Evolutionary conservation across 2,888 invertebrate species (phyloP).

Genomic region (Onthophagus sagittarius): DNA sequence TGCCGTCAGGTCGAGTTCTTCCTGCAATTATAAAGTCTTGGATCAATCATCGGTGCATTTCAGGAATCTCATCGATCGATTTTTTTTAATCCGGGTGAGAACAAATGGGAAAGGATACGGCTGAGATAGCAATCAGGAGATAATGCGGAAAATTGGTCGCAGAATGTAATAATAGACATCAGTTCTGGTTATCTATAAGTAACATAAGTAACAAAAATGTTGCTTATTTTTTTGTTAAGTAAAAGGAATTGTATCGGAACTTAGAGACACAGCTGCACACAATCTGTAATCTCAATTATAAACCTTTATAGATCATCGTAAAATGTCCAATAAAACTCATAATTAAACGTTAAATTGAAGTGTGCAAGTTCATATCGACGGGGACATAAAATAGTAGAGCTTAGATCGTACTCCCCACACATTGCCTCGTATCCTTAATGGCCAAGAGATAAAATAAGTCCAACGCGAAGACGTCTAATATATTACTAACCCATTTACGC

Average conservation of each 20-base stretch:
- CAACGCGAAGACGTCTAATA: neutral
- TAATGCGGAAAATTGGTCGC: neutral
- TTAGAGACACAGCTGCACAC: neutral
- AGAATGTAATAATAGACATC: neutral
- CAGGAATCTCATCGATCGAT: neutral
- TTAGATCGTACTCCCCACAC: neutral
- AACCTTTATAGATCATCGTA: neutral
- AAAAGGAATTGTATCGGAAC: too few relatives aligned
- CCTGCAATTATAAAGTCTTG: constrained; percentile 51
- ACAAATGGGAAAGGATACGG: neutral
- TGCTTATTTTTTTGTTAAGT: too few relatives aligned
- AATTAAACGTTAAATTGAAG: neutral
- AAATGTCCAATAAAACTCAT: neutral
- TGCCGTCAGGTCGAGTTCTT: constrained; percentile 90
- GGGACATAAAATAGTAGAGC: neutral
- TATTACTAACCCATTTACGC: neutral
- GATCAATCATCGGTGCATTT: constrained; percentile 3
- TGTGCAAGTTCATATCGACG: neutral
- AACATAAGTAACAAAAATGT: too few relatives aligned
- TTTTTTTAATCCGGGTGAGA: neutral
- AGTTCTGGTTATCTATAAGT: neutral
- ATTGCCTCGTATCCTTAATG: neutral
- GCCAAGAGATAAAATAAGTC: neutral
- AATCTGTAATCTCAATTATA: neutral
- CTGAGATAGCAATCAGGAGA: neutral